phyloP scores from a whole-genome alignment of 2,888 invertebrate genomes.

The Epirrhoe alternata region DNA sequence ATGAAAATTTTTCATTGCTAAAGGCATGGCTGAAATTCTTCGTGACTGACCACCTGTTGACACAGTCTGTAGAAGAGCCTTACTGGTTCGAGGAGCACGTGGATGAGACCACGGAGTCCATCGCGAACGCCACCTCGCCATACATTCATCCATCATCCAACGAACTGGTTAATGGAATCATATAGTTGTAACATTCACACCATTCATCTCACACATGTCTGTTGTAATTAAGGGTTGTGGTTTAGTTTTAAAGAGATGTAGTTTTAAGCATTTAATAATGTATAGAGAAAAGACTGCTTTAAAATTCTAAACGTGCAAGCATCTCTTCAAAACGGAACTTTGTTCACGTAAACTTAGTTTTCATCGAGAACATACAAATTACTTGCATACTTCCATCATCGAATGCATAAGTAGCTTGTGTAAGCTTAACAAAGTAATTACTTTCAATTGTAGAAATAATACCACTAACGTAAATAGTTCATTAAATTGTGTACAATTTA shows the following conservation, averaged over 20 bases:
- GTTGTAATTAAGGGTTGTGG: constrained; percentile 56
- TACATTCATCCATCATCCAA: constrained; percentile 74
- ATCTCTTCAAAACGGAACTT: constrained; percentile 64
- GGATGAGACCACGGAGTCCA: constrained; percentile 71
- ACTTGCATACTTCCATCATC: constrained; percentile 40
- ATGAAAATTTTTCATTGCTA: constrained; percentile 71
- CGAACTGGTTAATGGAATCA: constrained; percentile 82
- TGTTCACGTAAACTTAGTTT: constrained; percentile 38
- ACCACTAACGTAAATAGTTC: constrained; percentile 62
- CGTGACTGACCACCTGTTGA: constrained; percentile 82
- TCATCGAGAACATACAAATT: constrained; percentile 36
- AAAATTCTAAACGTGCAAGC: constrained; percentile 27
- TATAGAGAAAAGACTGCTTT: constrained; percentile 24
- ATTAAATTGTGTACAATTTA: constrained; percentile 67
- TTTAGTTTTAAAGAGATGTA: constrained; percentile 68
- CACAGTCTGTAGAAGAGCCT: constrained; percentile 80
- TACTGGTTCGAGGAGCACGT: constrained; percentile 76
- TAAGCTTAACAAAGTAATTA: constrained; percentile 56
- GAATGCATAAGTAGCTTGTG: constrained; percentile 47
- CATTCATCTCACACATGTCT: constrained; percentile 60
- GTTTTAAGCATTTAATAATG: constrained; percentile 49
- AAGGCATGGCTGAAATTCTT: constrained; percentile 86
- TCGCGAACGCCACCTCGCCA: constrained; percentile 65
- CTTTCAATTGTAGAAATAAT: constrained; percentile 50
- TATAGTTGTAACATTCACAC: constrained; percentile 66